Evolutionary conservation across 2,888 invertebrate species (phyloP), one percentile per base, ranked within the genome.

Genomic region (Ophion obscuratus): DNA sequence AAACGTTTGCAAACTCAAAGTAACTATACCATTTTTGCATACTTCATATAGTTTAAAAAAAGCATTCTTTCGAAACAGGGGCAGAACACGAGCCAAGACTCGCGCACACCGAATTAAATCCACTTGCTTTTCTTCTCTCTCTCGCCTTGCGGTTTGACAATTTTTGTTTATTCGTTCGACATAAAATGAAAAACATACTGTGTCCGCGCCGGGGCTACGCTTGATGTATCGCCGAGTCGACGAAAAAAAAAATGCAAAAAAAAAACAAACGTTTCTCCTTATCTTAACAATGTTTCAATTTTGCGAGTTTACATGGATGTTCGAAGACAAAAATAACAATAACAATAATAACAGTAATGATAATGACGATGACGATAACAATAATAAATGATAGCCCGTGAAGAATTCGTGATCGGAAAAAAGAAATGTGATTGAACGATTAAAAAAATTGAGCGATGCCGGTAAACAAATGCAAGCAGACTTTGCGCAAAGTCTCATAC

Each of bases 401-500:
- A 40, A 40, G 7, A 5, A 44, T 53, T 31, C 36, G 71, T 59
- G 40, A 31, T 75, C 17, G 27, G 5, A 47, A 20, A 47, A 27
- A 44, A 61, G 62, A 14, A 27, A 10, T 66, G 11, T 27, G 62
- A n/a, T 78, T 27, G 7, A 20, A 14, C 9, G 62, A 67, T 40
- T 40, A 11, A 47, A 27, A 44, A n/a, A 27, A 67, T 61, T 62
- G 75, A 76, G 73, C 57, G 80, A 79, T 85, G 68, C 74, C 70
- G 17, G 77, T 64, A 17, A 24, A 44, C 61, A 68, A 57, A 20
- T 76, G 53, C 84, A 73, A 73, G 47, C 14, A 76, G 83, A 79
- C 87, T 84, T 89, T 88, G 82, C 87, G 89, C 88, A 89, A 87
- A 81, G 89, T 89, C 89, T 89, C 82, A 89, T 89, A 89, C 89